Evolutionary conservation across 2,113 vertebrate species (phyloP), one percentile per base, ranked within the genome.

Genomic region (Scolopax mira): DNA sequence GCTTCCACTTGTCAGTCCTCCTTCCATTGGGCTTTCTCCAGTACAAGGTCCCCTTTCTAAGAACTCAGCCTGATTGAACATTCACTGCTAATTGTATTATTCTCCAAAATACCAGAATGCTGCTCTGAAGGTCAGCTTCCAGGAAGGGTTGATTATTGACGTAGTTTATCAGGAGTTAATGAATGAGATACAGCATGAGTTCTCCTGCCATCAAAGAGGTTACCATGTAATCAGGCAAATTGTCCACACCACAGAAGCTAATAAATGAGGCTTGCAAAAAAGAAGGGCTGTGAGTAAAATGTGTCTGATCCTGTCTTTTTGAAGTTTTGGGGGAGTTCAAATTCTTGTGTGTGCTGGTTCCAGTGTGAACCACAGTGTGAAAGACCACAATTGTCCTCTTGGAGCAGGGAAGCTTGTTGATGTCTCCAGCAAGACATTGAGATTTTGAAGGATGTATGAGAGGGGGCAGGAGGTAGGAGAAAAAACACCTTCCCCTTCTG

Each of bases 101-200:
- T 85, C 46, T 33, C 83, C 62, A 54, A 37, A 93, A 70, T 3
- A 33, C 62, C 44, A 61, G 58, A 42, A 64, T 35, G 16, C 46
- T 44, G 30, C 55, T 86, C 54, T 31, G 62, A 80, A 96, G 96
- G 73, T 93, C 88, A 80, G 49, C 86, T 73, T 79, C 83, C 91
- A 95, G 95, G 66, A 42, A 66, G 33, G 67, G 54, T 9, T 74
- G 95, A 60, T 84, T 89, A 79, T 85, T 95, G 95, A 44, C 93
- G 66, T 33, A 58, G 90, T 94, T 97, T 88, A 94, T 97, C 97
- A 90, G 94, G 65, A 90, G 73, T 44, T 60, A 37, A 80, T 52
- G 95, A 77, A 83, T 9, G 55, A 97, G 54, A 82, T 96, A 78
- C 93, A 88, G 83, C 86, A 79, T 55, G 88, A 78, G 73, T 84